Evolutionary conservation across 1,140 invertebrate species (phyloP).

Genomic region (Cotesia typhae): DNA sequence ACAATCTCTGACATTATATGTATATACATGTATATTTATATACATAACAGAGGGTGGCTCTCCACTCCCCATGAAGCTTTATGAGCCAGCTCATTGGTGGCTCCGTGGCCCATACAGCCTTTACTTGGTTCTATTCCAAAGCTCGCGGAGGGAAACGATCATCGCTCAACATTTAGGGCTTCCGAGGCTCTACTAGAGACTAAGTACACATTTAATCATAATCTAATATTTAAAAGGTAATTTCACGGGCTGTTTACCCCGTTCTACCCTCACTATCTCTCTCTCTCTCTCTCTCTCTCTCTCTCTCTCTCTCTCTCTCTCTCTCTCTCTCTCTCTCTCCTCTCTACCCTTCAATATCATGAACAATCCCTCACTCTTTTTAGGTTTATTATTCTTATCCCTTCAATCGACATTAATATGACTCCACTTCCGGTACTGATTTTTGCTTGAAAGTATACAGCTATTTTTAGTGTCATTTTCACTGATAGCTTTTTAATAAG

Average conservation of each 20-base stretch:
- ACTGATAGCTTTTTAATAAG: too few relatives aligned
- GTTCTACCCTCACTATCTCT: conserved; percentile 42
- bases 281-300: conserved; percentile 13
- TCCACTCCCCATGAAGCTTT: conserved; percentile 52
- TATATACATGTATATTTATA: conserved; percentile 1
- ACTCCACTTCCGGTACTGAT: conserved; percentile 33
- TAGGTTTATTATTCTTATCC: conserved; percentile 24
- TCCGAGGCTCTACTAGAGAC: conserved; percentile 41
- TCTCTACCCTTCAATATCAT: conserved; percentile 22
- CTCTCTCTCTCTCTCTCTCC: not conserved
- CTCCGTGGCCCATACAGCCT: conserved; percentile 15
- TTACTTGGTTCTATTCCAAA: not conserved
- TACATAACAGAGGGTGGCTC: conserved; percentile 35
- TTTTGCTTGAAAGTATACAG: not conserved
- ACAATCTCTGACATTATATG: conserved; percentile 43
- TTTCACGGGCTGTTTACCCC: conserved; percentile 66
- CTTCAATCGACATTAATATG: conserved; percentile 16
- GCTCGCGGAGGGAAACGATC: conserved; percentile 37
- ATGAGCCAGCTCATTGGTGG: conserved; percentile 43
- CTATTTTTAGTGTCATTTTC: too few relatives aligned
- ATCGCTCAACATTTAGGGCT: conserved; percentile 59
- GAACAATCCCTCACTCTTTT: not conserved
- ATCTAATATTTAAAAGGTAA: conserved; percentile 69
- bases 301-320: not conserved
- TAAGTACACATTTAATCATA: conserved; percentile 66